A percentile compares a stretch with the other conserved stretches of the same genome.
Evolutionary conservation across 2,113 vertebrate genomes (phyloP).

Genomic region (Acanthisitta chloris): DNA sequence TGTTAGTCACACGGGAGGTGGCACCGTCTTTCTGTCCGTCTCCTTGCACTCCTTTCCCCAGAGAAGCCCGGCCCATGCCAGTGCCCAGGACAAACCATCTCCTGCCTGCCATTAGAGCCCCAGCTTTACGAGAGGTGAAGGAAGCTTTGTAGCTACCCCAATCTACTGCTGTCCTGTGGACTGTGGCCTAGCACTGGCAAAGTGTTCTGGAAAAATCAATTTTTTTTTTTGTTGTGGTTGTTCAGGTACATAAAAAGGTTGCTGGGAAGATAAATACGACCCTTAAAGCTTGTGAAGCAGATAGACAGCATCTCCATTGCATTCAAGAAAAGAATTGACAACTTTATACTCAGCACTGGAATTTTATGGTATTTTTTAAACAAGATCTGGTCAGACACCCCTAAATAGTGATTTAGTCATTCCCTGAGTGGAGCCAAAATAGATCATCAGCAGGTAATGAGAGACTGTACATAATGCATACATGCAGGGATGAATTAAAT

Average conservation of each 20-base stretch:
- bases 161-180: neutral
- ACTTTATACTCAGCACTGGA: neutral
- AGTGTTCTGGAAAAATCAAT: neutral
- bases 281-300: neutral
- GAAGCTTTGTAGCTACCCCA: neutral
- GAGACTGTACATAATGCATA: neutral
- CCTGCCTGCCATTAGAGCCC: neutral
- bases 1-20: rapidly evolving
- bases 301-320: neutral
- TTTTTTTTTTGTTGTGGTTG: neutral
- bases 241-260: neutral
- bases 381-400: neutral
- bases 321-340: neutral
- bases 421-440: neutral
- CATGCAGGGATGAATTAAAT: neutral
- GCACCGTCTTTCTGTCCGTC: neutral
- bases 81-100: neutral
- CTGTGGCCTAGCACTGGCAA: neutral
- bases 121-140: neutral
- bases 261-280: neutral
- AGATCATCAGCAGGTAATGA: neutral
- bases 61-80: neutral
- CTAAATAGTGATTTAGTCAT: neutral
- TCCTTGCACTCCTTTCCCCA: neutral
- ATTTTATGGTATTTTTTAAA: neutral